Evolutionary conservation across 2,888 invertebrate species (phyloP), one percentile per base, ranked within the genome.

Genomic region (Eupithecia inturbata): DNA sequence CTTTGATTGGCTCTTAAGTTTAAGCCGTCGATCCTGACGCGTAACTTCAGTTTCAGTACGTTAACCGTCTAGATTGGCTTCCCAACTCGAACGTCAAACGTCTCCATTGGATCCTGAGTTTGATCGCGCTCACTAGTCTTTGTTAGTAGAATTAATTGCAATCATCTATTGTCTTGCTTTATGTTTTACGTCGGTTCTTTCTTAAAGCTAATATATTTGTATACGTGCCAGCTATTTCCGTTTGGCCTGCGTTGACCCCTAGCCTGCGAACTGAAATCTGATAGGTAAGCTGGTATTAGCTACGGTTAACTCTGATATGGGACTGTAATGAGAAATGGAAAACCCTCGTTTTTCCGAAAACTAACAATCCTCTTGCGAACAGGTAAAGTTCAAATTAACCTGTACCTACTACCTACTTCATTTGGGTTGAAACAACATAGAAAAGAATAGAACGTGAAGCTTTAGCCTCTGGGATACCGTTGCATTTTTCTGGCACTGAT

Each of bases 341-440:
- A 64, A 64, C 36, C 63, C 63, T 64, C 19, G 33, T 36, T 3
- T 36, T n/a, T 64, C 4, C 33, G 22, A 28, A 62, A 62, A 62
- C 62, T 64, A 33, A 3, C 63, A 63, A 63, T 63, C 33, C 63
- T n/a, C 63, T 33, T 63, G 33, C 36, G 22, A 36, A 64, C 36
- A 10, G 62, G 31, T 31, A 62, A 28, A 31, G 31, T 19, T 31
- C n/a, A 64, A 64, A 64, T 33, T 36, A 64, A 64, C 63, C 28
- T 36, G 28, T 28, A 22, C n/a, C 1, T 53, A 31, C 2, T 31
- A 22, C 53, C n/a, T 60, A 3, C 28, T 31, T 62, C 19, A 62
- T 62, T 60, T 62, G 62, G 62, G 62, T 62, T 31, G 31, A 31
- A 62, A 31, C 62, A 62, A 62, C 62, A 31, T 31, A 62, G 62